Evolutionary conservation across 2,888 invertebrate genomes (phyloP), one percentile per base, ranked within the genome.

Genomic region (Lochmaea capreae): DNA sequence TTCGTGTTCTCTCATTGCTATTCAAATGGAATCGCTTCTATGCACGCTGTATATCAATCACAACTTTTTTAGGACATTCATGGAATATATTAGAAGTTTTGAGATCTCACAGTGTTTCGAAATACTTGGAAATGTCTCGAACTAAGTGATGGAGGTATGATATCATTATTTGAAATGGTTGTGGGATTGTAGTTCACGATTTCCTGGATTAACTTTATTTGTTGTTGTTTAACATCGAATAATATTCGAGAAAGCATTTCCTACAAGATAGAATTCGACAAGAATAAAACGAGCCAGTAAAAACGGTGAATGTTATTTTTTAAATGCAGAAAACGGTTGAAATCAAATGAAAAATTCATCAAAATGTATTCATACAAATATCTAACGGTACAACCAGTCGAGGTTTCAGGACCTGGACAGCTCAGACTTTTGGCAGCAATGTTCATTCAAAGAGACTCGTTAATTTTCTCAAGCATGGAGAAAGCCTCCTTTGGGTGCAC

Each of bases 1-100:
- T 65, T 71, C 75, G 76, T 75, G 75, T 63, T 77, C 67, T 63
- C 76, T 80, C 81, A 80, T 80, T 80, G 71, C 75, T 79, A 80
- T 81, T 79, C 81, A 78, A 80, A 80, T 77, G 68, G 78, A 80
- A 80, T 74, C 73, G 73, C 77, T 67, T 72, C 73, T 75, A 77
- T 79, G 79, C 79, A 78, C 77, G 78, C 75, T 78, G 80, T 78
- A 78, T 81, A 80, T 80, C 80, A 81, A 81, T 81, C 81, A 78
- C 77, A 79, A 71, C 77, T 82, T 82, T 67, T 43, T 82, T 77
- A 78, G 80, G 76, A 82, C 81, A 80, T 77, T 79, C 81, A 77
- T 79, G 79, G 82, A 82, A 83, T 83, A 81, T 74, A 83, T 83
- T 83, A 83, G 72, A 71, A 73, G 66, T 77, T 80, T 77, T 79